Evolutionary conservation across 1,140 invertebrate genomes (phyloP).

Genomic region (Druon quercuslanigerum): DNA sequence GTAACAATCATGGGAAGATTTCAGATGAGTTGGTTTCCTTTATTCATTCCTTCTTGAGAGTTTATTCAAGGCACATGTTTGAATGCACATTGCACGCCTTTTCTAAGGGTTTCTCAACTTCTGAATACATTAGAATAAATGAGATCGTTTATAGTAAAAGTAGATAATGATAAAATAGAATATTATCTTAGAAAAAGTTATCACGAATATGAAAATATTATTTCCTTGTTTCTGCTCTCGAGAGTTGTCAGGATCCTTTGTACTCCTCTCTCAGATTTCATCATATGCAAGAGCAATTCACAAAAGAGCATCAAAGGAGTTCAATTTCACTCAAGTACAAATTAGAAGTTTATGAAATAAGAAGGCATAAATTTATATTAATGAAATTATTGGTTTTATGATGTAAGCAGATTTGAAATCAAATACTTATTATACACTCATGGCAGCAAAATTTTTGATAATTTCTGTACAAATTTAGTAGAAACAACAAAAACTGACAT

Average conservation of each 20-base stretch:
- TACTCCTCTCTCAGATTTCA: background rate
- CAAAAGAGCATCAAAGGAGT: background rate
- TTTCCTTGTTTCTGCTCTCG: background rate
- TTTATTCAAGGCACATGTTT: background rate
- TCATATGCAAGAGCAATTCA: background rate
- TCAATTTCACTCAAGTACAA: background rate
- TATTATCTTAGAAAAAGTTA: background rate
- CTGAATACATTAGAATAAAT: slow-evolving; percentile 25
- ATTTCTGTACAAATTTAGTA: too few relatives aligned
- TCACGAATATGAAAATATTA: background rate
- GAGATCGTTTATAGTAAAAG: slow-evolving; percentile 3
- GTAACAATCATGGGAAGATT: too few relatives aligned
- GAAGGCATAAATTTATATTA: background rate
- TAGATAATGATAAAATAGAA: background rate
- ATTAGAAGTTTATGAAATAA: background rate
- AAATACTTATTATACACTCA: too few relatives aligned
- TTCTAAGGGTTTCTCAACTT: slow-evolving; percentile 5
- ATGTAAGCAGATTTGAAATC: background rate
- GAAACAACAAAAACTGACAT: too few relatives aligned
- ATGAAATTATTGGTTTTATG: background rate
- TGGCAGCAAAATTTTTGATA: too few relatives aligned
- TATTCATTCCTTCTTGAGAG: background rate
- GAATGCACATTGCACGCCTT: background rate
- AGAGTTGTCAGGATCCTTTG: background rate
- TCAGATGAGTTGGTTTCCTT: background rate